Base-by-base conservation (phyloP, 2,113 vertebrate species). In the Fregata magnificens region DNA sequence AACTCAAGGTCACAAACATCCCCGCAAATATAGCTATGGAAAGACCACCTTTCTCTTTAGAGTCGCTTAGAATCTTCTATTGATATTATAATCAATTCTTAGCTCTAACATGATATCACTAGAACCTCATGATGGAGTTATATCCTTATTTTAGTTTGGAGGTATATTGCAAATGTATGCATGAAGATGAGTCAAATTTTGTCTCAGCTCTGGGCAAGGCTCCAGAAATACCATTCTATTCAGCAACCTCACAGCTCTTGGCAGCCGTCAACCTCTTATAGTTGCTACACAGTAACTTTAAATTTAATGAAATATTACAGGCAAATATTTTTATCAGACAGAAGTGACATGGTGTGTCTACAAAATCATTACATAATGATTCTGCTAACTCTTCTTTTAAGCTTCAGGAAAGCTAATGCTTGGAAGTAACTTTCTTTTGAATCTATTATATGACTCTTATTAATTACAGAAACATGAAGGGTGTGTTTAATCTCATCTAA, bases 311-410 rank as follows among this genome's bases (percentile, higher is more conserved):
- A 94, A 82, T 87, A 87, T 97, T 97, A 82, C 78, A 91, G 97
- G 86, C 89, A 97, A 97, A 95, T 96, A 95, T 97, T 97, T 96
- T 97, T 96, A 94, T 94, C 91, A 95, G 89, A 63, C 81, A 73
- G 91, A 91, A 94, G 73, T 95, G 81, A 86, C 61, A 58, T 82
- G 80, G 25, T 84, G 36, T 89, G 89, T 93, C 96, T 97, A 89
- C 89, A 95, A 91, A 94, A 94, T 91, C 59, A 28, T 93, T 97
- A 70, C 58, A 66, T 94, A 97, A 97, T 58, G 73, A 66, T 89
- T 91, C 78, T 91, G 26, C 62, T 85, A 81, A 71, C 44, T 93
- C 40, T 70, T 80, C 50, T 82, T 67, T 82, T 80, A 86, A 84
- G 58, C 77, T 91, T 96, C 70, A 85, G 70, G 34, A 89, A 73